Base-by-base conservation (phyloP, 2,888 invertebrate species). In the Antheraea assamensis region DNA sequence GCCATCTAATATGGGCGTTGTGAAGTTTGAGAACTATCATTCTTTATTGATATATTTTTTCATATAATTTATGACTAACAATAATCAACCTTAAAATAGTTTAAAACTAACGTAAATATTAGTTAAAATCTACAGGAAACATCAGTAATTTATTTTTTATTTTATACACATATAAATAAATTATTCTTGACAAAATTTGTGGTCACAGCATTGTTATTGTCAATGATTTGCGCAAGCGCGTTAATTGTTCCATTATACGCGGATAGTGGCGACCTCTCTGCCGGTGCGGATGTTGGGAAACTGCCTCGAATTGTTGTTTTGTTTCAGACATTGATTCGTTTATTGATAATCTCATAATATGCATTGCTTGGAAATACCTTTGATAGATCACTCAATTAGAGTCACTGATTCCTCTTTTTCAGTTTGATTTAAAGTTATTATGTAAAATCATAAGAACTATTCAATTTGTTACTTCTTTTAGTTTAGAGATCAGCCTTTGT, bases 201-300 rank as follows among this genome's bases (percentile, higher is more conserved):
- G 76, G 85, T 77, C 74, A 74, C 74, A 78, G 75, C 77, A 78
- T 77, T 71, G 80, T 83, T 82, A 83, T 83, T 86, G 87, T 87
- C 86, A 85, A 81, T 81, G 80, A 76, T 74, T 86, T 85, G 80
- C 80, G 81, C 83, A 86, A 87, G 76, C 77, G 78, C 76, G 80
- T 83, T 87, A 87, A 87, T 87, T 87, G 87, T 87, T 87, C 82
- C 80, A 85, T 85, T 87, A 83, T 85, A 78, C 70, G 73, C 78
- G 77, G 78, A 79, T 78, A 79, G 79, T 75, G 75, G 78, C 80
- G 80, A 76, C 81, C 81, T 83, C 80, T 79, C 80, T 79, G 80
- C 79, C 74, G 77, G 81, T 78, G 78, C 85, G 87, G 87, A 87
- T 85, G 85, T 87, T 85, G 79, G 70, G 82, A 84, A 86, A 87